Base-by-base conservation (phyloP, 37 sponge, comb jelly and placozoan genomes). In the Trichoplax adhaerens region DNA sequence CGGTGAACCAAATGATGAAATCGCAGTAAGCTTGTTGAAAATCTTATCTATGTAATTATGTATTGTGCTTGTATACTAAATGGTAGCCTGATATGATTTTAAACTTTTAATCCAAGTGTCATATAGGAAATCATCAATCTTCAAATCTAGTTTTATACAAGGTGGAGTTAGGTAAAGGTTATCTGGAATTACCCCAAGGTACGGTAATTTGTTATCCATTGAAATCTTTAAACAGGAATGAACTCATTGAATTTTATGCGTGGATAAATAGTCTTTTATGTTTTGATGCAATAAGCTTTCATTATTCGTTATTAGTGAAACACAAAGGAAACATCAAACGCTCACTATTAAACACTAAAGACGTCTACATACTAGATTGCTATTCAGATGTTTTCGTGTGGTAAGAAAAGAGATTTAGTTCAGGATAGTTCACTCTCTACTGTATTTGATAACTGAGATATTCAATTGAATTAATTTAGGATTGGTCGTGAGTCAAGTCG, bases 161-260 rank as follows among this genome's bases (percentile, higher is more conserved):
- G 57, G 91, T 83, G 0, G 82, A 76, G 48, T 74, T 94, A 59
- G 94, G 94, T 7, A 78, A 81, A 54, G 94, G 94, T 47, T 94
- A 88, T 65, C 75, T 94, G 73, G 94, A 94, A 74, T 78, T 94
- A 46, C 94, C 94, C 7, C 94, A 94, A 72, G 79, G 82, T 77
- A 70, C 48, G 74, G 53, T 55, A 10, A 1, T 48, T 29, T 70
- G 70, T 47, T 73, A 7, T 48, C 3, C 10, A 29, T 61, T 59
- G 61, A 50, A 57, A 48, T 46, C 47, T 49, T 48, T 3, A 12
- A 60, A 60, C 12, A 60, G 12, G 12, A 12, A 60, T 12, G 12
- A 12, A 66, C 48, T 6, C 12, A 66, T 66, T 8, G 6, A n/a
- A 50, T 7, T 10, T 8, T 10, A 10, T 66, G 68, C 6, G 6